Evolutionary conservation across 2,113 vertebrate species (phyloP).

Genomic region (Hippocampus guttulatus): DNA sequence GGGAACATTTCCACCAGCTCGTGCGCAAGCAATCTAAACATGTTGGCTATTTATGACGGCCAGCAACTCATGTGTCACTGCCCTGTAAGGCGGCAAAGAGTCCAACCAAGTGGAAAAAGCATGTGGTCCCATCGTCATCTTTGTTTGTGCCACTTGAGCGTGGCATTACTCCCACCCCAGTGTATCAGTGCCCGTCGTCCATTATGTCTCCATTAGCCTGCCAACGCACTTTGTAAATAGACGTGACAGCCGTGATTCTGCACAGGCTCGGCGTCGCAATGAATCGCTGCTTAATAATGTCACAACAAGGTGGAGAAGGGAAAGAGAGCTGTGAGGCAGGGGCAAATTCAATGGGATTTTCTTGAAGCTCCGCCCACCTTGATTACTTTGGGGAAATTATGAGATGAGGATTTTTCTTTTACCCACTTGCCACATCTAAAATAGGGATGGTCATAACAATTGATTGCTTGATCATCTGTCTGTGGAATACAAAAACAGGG

Average conservation of each 20-base stretch:
- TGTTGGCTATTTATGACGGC: neutral
- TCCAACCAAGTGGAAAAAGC: constrained; percentile 2
- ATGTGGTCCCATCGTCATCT: neutral
- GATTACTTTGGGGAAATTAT: constrained; percentile 53
- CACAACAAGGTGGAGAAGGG: neutral
- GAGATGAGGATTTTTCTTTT: constrained; percentile 30
- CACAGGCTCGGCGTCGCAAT: constrained; percentile 43
- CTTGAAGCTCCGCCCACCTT: no score
- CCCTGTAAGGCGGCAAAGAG: constrained; percentile 41
- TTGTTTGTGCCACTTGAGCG: neutral
- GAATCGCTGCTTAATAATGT: constrained; percentile 39
- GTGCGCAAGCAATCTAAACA: constrained; percentile 9
- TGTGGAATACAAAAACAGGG: neutral
- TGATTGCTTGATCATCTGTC: neutral
- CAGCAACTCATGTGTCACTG: constrained; percentile 5
- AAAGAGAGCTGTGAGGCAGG: neutral
- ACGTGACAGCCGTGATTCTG: constrained; percentile 50
- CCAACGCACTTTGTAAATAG: constrained; percentile 54
- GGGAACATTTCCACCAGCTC: neutral
- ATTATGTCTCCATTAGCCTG: constrained; percentile 40
- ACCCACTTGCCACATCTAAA: no score
- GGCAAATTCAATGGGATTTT: constrained; percentile 4
- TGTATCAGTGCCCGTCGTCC: constrained; percentile 20
- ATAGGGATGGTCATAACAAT: neutral
- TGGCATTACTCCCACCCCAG: neutral